Evolutionary conservation across 2,797 vertebrate genomes (phyloP), one percentile per base, ranked within the genome.

Genomic region (Coregonus ussuriensis): DNA sequence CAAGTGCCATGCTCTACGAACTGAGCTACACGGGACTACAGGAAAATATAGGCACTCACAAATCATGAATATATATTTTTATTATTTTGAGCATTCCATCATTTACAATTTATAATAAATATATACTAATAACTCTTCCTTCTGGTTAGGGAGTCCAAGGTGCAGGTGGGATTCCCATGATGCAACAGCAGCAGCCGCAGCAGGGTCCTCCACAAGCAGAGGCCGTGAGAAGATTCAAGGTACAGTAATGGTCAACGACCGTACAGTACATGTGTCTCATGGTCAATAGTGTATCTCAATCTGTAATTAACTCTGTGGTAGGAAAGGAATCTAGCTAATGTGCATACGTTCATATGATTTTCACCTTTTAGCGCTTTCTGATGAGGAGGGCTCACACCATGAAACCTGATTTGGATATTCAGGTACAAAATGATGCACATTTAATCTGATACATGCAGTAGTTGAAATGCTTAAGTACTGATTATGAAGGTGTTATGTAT

Each of bases 141-240:
- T 33, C 37, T 51, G 37, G 11, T 7, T 70, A 71, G 68, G 68
- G 18, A 71, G 82, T 7, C 65, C 66, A 25, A 51, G 80, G 68
- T 25, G 29, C 16, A 59, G 62, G 29, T 68, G 78, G 75, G n/a
- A 71, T 59, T 75, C 15, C 41, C 9, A n/a, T 83, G 75, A 16
- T 25, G 21, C 59, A 63, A 25, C 54, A 18, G 13, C 54, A 59
- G 18, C 87, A 82, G n/a, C 89, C 87, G 77, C 89, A 89, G 78
- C 90, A 90, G 56, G 14, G 53, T 75, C 81, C 83, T 13, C 51
- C 16, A 59, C 88, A 87, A 88, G 78, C 74, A 29, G 80, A 87
- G 68, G 80, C 72, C 3, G 25, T 86, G 5, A 76, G 79, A 71
- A 88, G 91, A 85, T 91, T 92, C 84, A 92, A 82, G 89, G 91